These are phyloP conservation scores for Dendrophyllia cribrosa DNA, from an alignment of 64 coral and sea anemone species.

Conservation along the genomic window DNA sequence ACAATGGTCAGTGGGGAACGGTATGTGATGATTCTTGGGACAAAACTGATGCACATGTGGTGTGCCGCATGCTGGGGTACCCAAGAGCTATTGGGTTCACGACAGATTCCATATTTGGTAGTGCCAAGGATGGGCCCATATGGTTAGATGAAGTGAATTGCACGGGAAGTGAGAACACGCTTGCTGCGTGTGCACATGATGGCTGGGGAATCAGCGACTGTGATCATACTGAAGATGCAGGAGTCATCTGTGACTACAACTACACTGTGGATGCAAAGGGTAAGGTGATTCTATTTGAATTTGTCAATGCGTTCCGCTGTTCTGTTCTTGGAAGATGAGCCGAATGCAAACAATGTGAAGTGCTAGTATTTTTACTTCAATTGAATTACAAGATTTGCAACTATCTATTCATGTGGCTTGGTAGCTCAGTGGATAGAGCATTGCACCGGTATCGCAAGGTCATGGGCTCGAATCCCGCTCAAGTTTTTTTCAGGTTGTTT, in stretches of 20 bases:
- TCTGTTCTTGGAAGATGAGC: no score
- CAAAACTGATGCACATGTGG: conserved; percentile 2
- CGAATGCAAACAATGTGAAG: no score
- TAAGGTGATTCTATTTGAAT: neutral
- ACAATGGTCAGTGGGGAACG: conserved; percentile 33
- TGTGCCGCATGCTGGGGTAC: conserved; percentile 35
- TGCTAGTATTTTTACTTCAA: no score
- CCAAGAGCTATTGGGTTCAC: conserved; percentile 1
- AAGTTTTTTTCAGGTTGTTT: no score
- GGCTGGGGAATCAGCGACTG: conserved; percentile 32
- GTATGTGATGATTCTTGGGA: conserved; percentile 26
- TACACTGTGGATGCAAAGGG: conserved; percentile 31
- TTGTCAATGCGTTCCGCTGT: neutral
- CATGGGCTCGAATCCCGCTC: no score
- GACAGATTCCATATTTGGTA: neutral
- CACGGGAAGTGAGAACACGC: neutral
- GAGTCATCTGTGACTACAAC: conserved; percentile 36
- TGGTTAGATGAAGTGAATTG: conserved; percentile 28
- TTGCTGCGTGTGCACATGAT: conserved; percentile 7
- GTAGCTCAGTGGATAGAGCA: no score
- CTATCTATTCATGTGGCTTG: no score
- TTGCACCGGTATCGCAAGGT: no score
- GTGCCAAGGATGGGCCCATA: conserved; percentile 6
- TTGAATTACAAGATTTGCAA: no score
- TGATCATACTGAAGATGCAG: conserved; percentile 20